Conservation (phyloP, 2,797 vertebrate genomes). For the Pampus argenteus region DNA sequence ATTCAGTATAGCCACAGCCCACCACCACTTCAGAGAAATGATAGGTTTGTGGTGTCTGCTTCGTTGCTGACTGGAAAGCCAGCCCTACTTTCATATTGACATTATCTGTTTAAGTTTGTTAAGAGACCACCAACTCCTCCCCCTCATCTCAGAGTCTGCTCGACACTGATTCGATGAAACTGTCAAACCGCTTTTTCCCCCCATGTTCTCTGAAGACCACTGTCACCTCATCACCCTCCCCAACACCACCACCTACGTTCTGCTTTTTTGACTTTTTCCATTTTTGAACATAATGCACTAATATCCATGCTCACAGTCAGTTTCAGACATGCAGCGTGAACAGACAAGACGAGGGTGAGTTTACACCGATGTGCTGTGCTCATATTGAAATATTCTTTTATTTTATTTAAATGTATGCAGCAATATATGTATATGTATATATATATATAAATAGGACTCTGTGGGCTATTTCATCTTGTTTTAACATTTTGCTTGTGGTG, state of each 20-base stretch:
- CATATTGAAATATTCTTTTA: background rate
- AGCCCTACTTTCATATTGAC: conserved; percentile 16
- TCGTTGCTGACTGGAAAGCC: conserved; percentile 52
- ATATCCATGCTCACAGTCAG: conserved; percentile 11
- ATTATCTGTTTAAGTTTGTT: background rate
- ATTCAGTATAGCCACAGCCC: conserved; percentile 8
- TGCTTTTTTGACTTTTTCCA: background rate
- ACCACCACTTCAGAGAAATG: conserved; percentile 66
- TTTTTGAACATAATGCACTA: background rate
- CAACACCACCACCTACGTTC: background rate
- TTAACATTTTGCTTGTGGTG: accelerated
- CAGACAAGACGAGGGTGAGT: conserved; percentile 52
- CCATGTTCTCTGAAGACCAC: conserved; percentile 47
- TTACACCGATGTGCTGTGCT: background rate
- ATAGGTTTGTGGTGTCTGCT: conserved; percentile 42
- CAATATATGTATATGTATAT: too few species aligned
- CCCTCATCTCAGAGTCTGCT: background rate
- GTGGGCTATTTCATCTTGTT: background rate
- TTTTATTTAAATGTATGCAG: background rate
- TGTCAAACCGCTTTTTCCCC: conserved; percentile 29
- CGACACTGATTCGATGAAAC: background rate
- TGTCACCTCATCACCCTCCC: conserved; percentile 36
- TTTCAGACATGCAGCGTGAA: conserved; percentile 23
- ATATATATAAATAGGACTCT: background rate
- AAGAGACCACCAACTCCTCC: conserved; percentile 34